Evolutionary conservation across 2,888 invertebrate species (phyloP).

Genomic region (Podotricha telesiphe): DNA sequence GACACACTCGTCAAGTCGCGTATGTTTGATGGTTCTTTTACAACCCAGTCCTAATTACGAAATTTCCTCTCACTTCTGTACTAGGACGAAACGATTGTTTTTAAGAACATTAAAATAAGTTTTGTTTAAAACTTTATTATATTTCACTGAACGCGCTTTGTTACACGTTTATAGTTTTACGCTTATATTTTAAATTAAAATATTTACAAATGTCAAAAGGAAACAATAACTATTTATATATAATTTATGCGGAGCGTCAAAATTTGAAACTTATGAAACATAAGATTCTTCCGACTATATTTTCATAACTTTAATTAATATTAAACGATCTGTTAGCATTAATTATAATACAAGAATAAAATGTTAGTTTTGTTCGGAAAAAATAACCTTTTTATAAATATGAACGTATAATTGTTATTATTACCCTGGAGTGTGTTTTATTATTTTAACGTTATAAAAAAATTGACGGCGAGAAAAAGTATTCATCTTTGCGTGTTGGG

Average conservation of each 20-base stretch:
- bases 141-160: constrained; percentile 67
- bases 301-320: not conserved
- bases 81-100: constrained; percentile 70
- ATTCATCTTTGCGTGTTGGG: too few species aligned
- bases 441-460: too few species aligned
- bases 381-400: not conserved
- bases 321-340: not conserved
- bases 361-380: not conserved
- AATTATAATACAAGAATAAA: not conserved
- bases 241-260: not conserved
- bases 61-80: constrained; percentile 70
- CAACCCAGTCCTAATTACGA: constrained; percentile 77
- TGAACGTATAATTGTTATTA: too few species aligned
- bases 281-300: not conserved
- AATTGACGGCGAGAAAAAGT: too few species aligned
- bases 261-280: not conserved
- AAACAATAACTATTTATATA: not conserved
- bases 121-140: constrained; percentile 68
- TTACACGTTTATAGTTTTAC: constrained; percentile 50
- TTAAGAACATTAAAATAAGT: constrained; percentile 61
- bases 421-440: too few species aligned
- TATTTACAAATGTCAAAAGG: not conserved
- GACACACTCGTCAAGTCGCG: constrained; percentile 65
- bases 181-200: constrained; percentile 41
- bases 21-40: constrained; percentile 81